These are phyloP conservation scores for Ophraella communa DNA, from an alignment of 2,888 invertebrate genomes.

Conservation along the genomic window DNA sequence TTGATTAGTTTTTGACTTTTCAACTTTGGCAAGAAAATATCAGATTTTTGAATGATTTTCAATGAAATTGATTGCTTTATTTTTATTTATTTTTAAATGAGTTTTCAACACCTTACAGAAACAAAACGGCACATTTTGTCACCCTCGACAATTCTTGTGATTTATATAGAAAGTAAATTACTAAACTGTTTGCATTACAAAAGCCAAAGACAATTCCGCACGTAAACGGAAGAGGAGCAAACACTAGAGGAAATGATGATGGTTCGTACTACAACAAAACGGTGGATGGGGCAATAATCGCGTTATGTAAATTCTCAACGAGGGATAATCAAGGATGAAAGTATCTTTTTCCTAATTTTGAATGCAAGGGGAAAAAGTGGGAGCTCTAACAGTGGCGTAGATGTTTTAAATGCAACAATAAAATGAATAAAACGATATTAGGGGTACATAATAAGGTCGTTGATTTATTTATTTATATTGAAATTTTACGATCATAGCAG, in stretches of 20 bases:
- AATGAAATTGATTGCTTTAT: no score
- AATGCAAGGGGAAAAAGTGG: constrained; percentile 9
- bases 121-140: not conserved
- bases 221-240: constrained; percentile 8
- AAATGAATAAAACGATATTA: no score
- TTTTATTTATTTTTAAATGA: no score
- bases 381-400: constrained; percentile 12
- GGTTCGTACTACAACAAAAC: constrained; percentile 42
- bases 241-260: constrained; percentile 33
- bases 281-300: constrained; percentile 50
- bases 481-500: no score
- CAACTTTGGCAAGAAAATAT: no score
- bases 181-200: constrained; percentile 5
- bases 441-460: no score
- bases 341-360: constrained; percentile 28
- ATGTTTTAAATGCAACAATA: not conserved
- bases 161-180: constrained; percentile 4
- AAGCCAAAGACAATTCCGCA: not conserved
- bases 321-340: constrained; percentile 37
- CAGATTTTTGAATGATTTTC: no score
- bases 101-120: not conserved
- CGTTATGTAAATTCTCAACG: constrained; percentile 49
- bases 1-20: no score
- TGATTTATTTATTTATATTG: no score
- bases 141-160: not conserved